These are phyloP conservation scores for Diplodus sargus DNA, from an alignment of 2,797 vertebrate species.

Conservation along the genomic window DNA sequence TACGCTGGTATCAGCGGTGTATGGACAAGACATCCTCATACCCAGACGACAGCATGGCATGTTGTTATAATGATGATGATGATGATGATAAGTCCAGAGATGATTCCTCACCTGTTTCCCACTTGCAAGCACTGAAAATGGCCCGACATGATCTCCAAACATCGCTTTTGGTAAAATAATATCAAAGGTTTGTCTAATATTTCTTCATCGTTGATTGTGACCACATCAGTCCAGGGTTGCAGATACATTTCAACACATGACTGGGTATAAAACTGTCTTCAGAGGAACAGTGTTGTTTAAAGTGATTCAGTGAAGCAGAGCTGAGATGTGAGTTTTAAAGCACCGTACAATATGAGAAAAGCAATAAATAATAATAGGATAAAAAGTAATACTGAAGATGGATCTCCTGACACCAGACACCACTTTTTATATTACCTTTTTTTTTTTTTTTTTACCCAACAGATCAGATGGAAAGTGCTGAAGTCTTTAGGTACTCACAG, in stretches of 20 bases:
- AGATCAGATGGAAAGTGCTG: not conserved
- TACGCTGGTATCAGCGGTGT: not conserved
- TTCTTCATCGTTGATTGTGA: no score
- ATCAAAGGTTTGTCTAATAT: no score
- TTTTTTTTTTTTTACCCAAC: not conserved
- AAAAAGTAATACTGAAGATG: not conserved
- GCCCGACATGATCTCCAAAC: not conserved
- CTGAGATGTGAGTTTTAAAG: not conserved
- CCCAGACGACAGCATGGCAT: no score
- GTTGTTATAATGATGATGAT: no score
- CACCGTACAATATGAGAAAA: not conserved
- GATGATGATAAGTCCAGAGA: not conserved
- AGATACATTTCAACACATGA: not conserved
- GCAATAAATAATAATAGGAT: not conserved
- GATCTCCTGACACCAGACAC: not conserved
- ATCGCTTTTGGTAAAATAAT: no score
- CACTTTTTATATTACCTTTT: not conserved
- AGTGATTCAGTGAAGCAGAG: not conserved
- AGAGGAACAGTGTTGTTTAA: not conserved
- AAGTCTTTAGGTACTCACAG: not conserved
- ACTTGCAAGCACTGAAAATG: not conserved
- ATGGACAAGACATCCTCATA: not conserved
- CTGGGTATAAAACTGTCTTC: not conserved
- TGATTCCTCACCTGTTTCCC: not conserved
- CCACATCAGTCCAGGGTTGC: not conserved